Percentiles rank a stretch among this genome's conserved stretches.
Conservation (phyloP, 2,113 vertebrate species). For the Columbina picui region DNA sequence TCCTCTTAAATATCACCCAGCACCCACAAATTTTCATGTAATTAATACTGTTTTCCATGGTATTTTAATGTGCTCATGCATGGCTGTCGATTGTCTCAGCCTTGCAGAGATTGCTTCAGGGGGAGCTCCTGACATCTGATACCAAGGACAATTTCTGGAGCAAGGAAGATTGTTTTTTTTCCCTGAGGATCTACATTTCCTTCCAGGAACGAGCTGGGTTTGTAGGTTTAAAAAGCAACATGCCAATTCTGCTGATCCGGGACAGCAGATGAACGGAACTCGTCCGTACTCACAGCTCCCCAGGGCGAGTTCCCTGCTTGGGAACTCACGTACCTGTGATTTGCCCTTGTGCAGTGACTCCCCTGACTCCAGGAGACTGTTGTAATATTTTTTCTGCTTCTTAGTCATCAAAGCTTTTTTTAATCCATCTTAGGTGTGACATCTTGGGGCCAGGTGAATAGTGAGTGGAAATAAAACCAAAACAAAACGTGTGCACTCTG, state of each 20-base stretch:
- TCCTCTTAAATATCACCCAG: not conserved
- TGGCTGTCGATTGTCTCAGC: not conserved
- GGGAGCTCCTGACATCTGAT: slow-evolving; percentile 49
- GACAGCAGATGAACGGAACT: not conserved
- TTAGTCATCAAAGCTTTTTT: slow-evolving; percentile 2
- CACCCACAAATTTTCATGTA: not conserved
- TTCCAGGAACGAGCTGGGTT: not conserved
- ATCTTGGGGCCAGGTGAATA: slow-evolving; percentile 14
- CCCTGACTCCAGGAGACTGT: not conserved
- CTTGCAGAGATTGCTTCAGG: slow-evolving; percentile 45
- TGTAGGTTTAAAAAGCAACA: slow-evolving; percentile 19
- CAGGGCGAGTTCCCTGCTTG: not conserved
- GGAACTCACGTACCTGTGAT: not conserved
- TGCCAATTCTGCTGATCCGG: not conserved
- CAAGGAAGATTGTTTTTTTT: slow-evolving; percentile 35
- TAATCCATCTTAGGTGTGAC: slow-evolving; percentile 39
- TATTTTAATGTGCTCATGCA: not conserved
- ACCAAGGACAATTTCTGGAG: slow-evolving; percentile 69
- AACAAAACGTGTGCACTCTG: not conserved
- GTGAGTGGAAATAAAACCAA: not conserved
- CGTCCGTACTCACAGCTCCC: not conserved
- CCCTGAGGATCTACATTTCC: not conserved
- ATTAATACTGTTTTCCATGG: not conserved
- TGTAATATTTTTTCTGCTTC: slow-evolving; percentile 49
- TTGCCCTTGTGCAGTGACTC: slow-evolving; percentile 19